phyloP scores from a whole-genome alignment of 2,888 invertebrate genomes.

The Scaptomyza cyrtandrae region DNA sequence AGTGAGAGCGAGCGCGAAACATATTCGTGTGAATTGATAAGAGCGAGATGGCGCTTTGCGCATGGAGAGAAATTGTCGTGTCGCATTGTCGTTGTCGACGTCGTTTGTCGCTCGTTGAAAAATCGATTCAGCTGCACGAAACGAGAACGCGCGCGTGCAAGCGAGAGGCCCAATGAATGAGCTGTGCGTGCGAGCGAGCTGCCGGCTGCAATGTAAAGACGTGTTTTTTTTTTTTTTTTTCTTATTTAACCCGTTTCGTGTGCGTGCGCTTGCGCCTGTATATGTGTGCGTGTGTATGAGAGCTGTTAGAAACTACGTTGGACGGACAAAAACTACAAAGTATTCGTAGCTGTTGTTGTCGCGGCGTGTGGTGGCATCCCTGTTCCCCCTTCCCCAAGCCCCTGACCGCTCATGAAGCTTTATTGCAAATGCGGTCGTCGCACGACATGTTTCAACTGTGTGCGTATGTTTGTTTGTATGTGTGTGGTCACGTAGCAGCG shows the following conservation, averaged over 20 bases:
- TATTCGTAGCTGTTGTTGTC: slow-evolving; percentile 34
- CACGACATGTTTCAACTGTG: slow-evolving; percentile 42
- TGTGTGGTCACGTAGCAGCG: slow-evolving; percentile 71
- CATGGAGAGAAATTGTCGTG: slow-evolving; percentile 74
- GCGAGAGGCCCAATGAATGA: slow-evolving; percentile 38
- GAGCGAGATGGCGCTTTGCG: slow-evolving; percentile 49
- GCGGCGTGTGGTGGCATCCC: slow-evolving; percentile 72
- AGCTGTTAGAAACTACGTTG: slow-evolving; percentile 62
- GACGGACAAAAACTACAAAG: slow-evolving; percentile 70
- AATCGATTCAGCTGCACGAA: slow-evolving; percentile 74
- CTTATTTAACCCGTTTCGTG: slow-evolving; percentile 72
- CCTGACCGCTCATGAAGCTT: slow-evolving; percentile 12
- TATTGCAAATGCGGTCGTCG: slow-evolving; percentile 70
- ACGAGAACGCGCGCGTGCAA: slow-evolving; percentile 61
- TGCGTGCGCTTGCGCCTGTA: slow-evolving; percentile 57
- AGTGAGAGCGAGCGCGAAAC: slow-evolving; percentile 35
- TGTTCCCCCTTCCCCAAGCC: slow-evolving; percentile 1
- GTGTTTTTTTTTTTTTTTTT: slow-evolving; percentile 42
- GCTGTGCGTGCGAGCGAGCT: slow-evolving; percentile 44
- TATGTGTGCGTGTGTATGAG: slow-evolving; percentile 34
- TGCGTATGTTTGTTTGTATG: slow-evolving; percentile 12
- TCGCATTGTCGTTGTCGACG: slow-evolving; percentile 39
- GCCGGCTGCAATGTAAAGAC: slow-evolving; percentile 56
- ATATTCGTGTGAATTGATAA: slow-evolving; percentile 13
- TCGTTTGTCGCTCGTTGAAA: slow-evolving; percentile 66